These are phyloP conservation scores for Marasmarcha lunaedactyla DNA, from an alignment of 2,888 invertebrate genomes.

Conservation along the genomic window DNA sequence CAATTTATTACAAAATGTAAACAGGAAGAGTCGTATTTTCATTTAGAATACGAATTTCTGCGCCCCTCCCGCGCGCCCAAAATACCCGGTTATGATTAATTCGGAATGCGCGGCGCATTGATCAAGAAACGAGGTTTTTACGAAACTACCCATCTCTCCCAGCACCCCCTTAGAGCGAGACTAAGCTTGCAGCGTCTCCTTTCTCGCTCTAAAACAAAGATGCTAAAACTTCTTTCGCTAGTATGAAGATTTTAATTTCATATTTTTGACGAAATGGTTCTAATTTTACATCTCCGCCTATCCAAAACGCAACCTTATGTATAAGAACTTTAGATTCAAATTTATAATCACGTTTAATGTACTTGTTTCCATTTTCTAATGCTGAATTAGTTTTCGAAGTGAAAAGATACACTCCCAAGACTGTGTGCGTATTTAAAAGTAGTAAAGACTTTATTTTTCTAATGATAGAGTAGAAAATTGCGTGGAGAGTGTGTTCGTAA, in stretches of 20 bases:
- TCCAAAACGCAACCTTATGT: slow-evolving; percentile 23
- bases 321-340: slow-evolving; percentile 14
- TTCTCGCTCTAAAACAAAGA: slow-evolving; percentile 70
- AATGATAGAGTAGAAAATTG: slow-evolving; percentile 30
- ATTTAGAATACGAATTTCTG: slow-evolving; percentile 63
- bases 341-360: slow-evolving; percentile 19
- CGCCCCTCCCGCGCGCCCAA: slow-evolving; percentile 43
- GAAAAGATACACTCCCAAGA: slow-evolving; percentile 70
- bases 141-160: slow-evolving; percentile 64
- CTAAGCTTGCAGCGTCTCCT: slow-evolving; percentile 56
- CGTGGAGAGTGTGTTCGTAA: slow-evolving; percentile 32
- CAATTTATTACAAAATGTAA: slow-evolving; percentile 71
- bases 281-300: slow-evolving; percentile 39
- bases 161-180: slow-evolving; percentile 46
- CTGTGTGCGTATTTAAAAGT: slow-evolving; percentile 31
- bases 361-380: slow-evolving; percentile 68
- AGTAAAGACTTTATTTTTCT: slow-evolving; percentile 28
- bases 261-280: slow-evolving; percentile 70
- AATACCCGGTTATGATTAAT: slow-evolving; percentile 71
- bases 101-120: slow-evolving; percentile 69
- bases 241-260: slow-evolving; percentile 72
- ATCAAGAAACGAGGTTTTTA: slow-evolving; percentile 70
- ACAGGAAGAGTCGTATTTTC: slow-evolving; percentile 69
- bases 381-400: slow-evolving; percentile 68
- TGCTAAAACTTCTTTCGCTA: slow-evolving; percentile 72